Base-by-base conservation (phyloP, 2,113 vertebrate genomes). In the Callionymus lyra region DNA sequence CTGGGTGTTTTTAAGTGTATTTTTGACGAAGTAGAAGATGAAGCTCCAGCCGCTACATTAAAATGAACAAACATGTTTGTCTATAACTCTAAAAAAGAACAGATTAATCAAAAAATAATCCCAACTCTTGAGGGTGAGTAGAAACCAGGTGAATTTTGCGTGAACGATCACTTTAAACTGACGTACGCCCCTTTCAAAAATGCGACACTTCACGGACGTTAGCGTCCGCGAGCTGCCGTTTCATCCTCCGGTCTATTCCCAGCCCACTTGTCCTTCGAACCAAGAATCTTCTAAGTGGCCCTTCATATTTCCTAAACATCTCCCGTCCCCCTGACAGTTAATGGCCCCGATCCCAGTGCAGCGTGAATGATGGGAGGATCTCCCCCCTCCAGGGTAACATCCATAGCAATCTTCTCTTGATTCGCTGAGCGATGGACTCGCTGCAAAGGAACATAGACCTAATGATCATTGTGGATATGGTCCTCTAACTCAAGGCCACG, bases 351-450 rank as follows among this genome's bases (percentile, higher is more conserved):
- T 73, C 47, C 44, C 47, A 60, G 70, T 72, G 54, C 44, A 8
- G 64, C 35, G 60, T 77, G 68, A 73, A 56, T 61, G 58, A 71
- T 73, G 63, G 51, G 41, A 47, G 65, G 52, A 74, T 59, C 61
- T 73, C 44, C 63, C 63, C 68, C 63, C 79, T 82, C 74, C 51
- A 45, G 70, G 74, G 70, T 53, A 66, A 72, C 68, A 72, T 72
- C 64, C 47, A 56, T 58, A 59, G 72, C 72, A 69, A 70, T 78
- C 71, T 73, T 59, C 66, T 59, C 51, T 73, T 75, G 70, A 75
- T 80, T 76, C 64, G 66, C 66, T 60, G 70, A 76, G 52, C 41
- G 70, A 75, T 74, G 61, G 74, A 65, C 59, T 70, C 21, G 6
- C 15, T 45, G 56, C 45, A 69, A 61, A 74, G 51, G 54, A 69